Evolutionary conservation across 92 coral and sea anemone species (phyloP).

Genomic region (Siderastrea siderea): DNA sequence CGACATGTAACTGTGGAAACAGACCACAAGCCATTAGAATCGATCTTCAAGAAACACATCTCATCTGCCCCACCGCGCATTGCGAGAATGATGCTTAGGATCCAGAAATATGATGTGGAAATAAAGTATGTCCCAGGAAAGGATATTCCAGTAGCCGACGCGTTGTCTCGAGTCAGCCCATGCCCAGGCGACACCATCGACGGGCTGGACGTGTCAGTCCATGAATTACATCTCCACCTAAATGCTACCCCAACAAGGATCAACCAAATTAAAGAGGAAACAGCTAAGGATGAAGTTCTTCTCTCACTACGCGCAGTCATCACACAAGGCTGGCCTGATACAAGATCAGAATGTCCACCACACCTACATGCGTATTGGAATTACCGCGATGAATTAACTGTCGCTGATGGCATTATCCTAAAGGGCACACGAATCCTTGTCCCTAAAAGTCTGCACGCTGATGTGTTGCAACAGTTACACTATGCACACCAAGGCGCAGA

Average conservation of each 20-base stretch:
- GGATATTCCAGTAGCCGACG: conserved; percentile 73
- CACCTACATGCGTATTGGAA: conserved; percentile 74
- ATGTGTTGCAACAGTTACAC: conserved; percentile 73
- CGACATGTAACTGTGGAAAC: conserved; percentile 70
- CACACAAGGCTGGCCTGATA: conserved; percentile 77
- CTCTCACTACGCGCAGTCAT: conserved; percentile 63
- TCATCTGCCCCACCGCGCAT: conserved; percentile 76
- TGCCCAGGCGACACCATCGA: conserved; percentile 74
- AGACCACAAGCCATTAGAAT: conserved; percentile 77
- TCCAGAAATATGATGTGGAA: conserved; percentile 65
- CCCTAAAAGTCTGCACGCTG: conserved; percentile 64
- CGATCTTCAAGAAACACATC: conserved; percentile 74
- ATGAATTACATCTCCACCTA: conserved; percentile 76
- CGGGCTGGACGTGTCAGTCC: conserved; percentile 74
- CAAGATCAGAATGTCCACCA: conserved; percentile 72
- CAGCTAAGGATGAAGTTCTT: conserved; percentile 60
- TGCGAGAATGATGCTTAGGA: conserved; percentile 77
- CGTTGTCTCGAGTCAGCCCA: conserved; percentile 68
- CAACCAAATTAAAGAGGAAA: conserved; percentile 53
- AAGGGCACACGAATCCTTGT: conserved; percentile 72
- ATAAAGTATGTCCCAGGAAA: conserved; percentile 75
- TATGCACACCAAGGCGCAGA: conserved; percentile 85
- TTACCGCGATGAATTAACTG: conserved; percentile 66
- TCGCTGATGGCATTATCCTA: conserved; percentile 69
- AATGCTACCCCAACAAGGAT: conserved; percentile 78